Conservation (phyloP, 35 echinoderm and acorn worm species). For the Heliocidaris tuberculata region DNA sequence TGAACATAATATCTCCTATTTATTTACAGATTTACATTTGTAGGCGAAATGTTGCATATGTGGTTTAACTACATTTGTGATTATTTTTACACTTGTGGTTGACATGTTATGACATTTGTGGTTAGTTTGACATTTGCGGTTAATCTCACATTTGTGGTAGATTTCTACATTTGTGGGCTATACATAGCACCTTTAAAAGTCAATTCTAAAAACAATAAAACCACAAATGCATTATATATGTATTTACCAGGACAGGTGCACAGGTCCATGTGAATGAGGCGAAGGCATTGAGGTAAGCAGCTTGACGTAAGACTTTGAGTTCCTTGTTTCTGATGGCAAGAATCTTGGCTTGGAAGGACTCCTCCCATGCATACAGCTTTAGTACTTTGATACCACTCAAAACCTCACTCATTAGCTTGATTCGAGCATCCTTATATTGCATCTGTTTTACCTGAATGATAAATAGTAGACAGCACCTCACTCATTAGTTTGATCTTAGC, state of each 20-base stretch:
- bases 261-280: constrained; percentile 74
- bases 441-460: constrained; percentile 77
- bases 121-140: too few species aligned
- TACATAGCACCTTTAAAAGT: too few species aligned
- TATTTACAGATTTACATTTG: too few species aligned
- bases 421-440: constrained; percentile 73
- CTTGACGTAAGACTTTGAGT: constrained; percentile 56
- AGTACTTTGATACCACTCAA: constrained; percentile 89
- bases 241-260: constrained; percentile 82
- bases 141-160: too few species aligned
- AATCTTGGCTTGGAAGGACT: constrained; percentile 78
- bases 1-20: too few species aligned
- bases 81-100: too few species aligned
- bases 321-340: constrained; percentile 73
- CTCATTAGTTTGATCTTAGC: neutral
- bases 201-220: too few species aligned
- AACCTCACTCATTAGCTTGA: constrained; percentile 89
- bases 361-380: constrained; percentile 91
- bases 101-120: too few species aligned
- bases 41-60: too few species aligned
- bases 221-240: too few species aligned
- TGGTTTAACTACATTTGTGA: too few species aligned
- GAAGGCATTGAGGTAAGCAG: constrained; percentile 79
- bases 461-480: neutral
- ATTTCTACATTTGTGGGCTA: too few species aligned